Conservation (phyloP, 2,888 invertebrate species). For the Metallyticus violacea region DNA sequence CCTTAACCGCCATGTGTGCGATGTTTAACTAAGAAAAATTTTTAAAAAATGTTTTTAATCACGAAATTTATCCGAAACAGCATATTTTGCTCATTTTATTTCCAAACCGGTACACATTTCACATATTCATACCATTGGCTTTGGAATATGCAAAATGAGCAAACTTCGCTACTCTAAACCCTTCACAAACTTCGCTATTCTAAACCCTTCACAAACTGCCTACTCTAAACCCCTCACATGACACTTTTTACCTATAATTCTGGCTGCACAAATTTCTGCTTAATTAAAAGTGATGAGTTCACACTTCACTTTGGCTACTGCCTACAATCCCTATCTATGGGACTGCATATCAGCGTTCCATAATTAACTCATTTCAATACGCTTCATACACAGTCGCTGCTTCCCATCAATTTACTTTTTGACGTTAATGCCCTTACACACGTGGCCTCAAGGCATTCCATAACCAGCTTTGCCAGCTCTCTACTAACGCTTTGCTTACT, state of each 20-base stretch:
- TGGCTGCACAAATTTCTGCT: background rate
- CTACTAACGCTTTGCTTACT: background rate
- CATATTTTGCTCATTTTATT: background rate
- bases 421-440: background rate
- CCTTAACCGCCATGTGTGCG: too few relatives aligned
- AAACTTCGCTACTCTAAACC: background rate
- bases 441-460: background rate
- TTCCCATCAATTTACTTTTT: background rate
- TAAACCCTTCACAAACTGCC: background rate
- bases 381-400: background rate
- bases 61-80: background rate
- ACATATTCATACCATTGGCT: background rate
- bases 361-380: background rate
- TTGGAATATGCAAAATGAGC: background rate
- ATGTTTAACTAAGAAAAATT: background rate
- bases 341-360: background rate
- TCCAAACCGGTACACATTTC: conserved; percentile 6
- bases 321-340: background rate
- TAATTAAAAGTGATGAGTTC: background rate
- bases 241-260: too few relatives aligned
- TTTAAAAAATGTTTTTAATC: too few relatives aligned
- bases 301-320: background rate
- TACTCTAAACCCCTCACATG: background rate
- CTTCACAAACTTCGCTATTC: background rate
- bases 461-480: background rate